Conservation (phyloP, 2,113 vertebrate genomes). For the Anhinga anhinga region DNA sequence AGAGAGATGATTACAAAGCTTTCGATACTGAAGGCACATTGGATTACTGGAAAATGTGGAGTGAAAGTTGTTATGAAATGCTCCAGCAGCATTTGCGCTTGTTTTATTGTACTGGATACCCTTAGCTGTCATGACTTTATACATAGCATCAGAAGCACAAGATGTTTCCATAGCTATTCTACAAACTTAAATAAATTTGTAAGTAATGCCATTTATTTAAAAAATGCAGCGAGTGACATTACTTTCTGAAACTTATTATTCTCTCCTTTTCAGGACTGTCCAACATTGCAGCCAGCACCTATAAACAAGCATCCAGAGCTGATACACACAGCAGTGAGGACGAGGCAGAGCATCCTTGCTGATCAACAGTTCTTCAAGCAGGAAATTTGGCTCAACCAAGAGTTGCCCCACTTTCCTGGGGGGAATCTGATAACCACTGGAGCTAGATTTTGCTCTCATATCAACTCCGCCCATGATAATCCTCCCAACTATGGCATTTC, state of each 20-base stretch:
- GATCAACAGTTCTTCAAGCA: background rate
- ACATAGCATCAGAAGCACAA: background rate
- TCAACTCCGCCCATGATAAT: background rate
- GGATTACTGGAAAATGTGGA: background rate
- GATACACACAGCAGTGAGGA: background rate
- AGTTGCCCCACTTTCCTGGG: background rate
- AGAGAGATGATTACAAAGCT: background rate
- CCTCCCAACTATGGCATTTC: background rate
- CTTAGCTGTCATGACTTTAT: background rate
- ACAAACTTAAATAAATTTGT: background rate
- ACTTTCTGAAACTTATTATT: background rate
- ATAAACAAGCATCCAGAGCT: background rate
- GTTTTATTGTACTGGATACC: background rate
- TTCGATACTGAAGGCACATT: background rate
- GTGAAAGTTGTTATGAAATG: background rate
- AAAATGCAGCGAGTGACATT: background rate
- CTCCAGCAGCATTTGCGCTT: background rate
- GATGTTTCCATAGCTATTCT: background rate
- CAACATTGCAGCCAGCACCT: background rate
- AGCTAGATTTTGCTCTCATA: background rate
- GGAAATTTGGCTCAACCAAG: background rate
- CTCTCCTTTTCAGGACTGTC: background rate
- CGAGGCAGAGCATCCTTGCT: background rate
- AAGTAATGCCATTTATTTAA: background rate
- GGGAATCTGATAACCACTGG: background rate